Conservation (phyloP, 2,888 invertebrate species). For the Nomada ruficornis region DNA sequence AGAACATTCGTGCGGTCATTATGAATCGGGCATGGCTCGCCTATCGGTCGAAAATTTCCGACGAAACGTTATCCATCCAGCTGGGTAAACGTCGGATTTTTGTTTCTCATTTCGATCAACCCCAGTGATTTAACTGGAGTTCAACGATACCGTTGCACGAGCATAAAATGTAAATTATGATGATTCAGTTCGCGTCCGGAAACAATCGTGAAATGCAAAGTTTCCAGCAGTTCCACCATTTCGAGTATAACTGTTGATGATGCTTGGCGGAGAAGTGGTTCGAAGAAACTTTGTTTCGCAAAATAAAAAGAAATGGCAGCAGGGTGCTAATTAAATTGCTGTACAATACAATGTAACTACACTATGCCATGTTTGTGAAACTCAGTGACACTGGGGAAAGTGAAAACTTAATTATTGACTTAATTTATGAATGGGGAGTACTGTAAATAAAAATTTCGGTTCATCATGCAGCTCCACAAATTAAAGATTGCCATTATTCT, state of each 20-base stretch:
- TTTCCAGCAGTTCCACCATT: not conserved
- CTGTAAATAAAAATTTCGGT: too few species aligned
- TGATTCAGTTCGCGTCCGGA: not conserved
- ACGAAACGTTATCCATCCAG: slow-evolving; percentile 47
- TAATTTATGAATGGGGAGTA: too few species aligned
- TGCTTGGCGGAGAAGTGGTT: too few species aligned
- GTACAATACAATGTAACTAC: too few species aligned
- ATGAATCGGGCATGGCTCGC: slow-evolving; percentile 26
- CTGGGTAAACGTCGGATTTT: slow-evolving; percentile 1
- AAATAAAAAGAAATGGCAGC: not conserved
- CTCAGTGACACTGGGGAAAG: too few species aligned
- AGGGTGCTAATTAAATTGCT: too few species aligned
- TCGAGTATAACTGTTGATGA: not conserved
- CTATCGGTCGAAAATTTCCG: slow-evolving; percentile 43
- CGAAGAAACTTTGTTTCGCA: not conserved
- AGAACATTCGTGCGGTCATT: slow-evolving; percentile 46
- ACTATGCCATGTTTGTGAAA: too few species aligned
- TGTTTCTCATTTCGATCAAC: slow-evolving; percentile 15
- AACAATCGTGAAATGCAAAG: not conserved
- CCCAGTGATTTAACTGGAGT: not conserved
- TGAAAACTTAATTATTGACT: too few species aligned
- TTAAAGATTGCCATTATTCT: too few species aligned
- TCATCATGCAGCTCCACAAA: too few species aligned
- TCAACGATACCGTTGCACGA: slow-evolving; percentile 17
- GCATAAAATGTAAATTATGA: not conserved